Evolutionary conservation across 2,113 vertebrate species (phyloP).

Genomic region (Mobula hypostoma): DNA sequence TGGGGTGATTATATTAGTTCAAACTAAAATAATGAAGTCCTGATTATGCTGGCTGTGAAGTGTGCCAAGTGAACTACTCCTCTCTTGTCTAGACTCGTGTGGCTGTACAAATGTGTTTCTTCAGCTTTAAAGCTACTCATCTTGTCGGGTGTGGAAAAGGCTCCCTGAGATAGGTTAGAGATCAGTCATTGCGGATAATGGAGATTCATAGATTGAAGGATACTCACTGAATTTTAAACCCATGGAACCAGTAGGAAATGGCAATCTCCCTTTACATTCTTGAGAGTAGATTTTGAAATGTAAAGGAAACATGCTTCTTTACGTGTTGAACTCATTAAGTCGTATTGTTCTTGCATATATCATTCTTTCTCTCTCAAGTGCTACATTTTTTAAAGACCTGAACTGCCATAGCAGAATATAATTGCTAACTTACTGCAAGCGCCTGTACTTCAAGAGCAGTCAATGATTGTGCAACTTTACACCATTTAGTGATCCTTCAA

Average conservation of each 20-base stretch:
- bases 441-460: neutral
- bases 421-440: neutral
- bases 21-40: no score
- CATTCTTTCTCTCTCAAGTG: neutral
- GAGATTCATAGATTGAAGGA: neutral
- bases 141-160: neutral
- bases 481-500: neutral
- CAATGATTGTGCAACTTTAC: neutral
- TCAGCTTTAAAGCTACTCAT: neutral
- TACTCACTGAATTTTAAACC: neutral
- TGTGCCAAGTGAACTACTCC: no score
- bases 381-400: neutral
- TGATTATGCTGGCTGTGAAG: no score
- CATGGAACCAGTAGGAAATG: neutral
- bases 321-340: neutral
- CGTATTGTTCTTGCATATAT: neutral
- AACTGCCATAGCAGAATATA: neutral
- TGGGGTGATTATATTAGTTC: no score
- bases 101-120: no score
- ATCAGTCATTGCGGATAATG: neutral
- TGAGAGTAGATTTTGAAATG: neutral
- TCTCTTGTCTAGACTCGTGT: no score
- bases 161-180: neutral
- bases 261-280: neutral
- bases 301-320: neutral